A percentile compares a stretch with the other conserved stretches of the same genome.
Conservation (phyloP, 1,140 invertebrate genomes). For the Zaprionus nigranus region DNA sequence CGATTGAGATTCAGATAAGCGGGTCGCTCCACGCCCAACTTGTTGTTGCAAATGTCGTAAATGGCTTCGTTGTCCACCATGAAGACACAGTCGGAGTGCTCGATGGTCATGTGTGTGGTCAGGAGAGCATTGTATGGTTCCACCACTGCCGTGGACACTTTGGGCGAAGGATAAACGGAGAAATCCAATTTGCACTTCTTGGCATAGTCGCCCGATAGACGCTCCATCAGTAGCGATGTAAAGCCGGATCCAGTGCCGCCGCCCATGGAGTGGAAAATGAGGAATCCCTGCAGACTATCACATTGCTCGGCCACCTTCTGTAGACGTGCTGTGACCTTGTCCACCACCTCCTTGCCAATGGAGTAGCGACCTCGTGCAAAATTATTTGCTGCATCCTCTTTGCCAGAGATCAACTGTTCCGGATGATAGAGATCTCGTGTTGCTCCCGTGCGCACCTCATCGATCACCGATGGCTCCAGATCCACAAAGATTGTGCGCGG, state of each 20-base stretch:
- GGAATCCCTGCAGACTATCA: constrained; percentile 91
- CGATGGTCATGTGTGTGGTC: constrained; percentile 91
- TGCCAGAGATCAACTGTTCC: constrained; percentile 90
- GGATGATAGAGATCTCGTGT: constrained; percentile 89
- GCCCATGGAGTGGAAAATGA: constrained; percentile 93
- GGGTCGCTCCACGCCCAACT: constrained; percentile 89
- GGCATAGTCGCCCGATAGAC: constrained; percentile 87
- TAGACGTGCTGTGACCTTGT: constrained; percentile 89
- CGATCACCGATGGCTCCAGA: constrained; percentile 85
- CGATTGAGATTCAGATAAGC: constrained; percentile 91
- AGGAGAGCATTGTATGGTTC: constrained; percentile 94
- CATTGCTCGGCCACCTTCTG: constrained; percentile 92
- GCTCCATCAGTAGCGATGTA: constrained; percentile 88
- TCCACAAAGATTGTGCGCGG: constrained; percentile 86
- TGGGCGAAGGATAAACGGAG: constrained; percentile 90
- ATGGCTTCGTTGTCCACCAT: constrained; percentile 95
- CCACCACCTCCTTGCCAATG: constrained; percentile 91
- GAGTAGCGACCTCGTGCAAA: constrained; percentile 92
- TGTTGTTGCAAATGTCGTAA: constrained; percentile 91
- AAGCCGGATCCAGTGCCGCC: constrained; percentile 92
- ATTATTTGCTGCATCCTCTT: constrained; percentile 93
- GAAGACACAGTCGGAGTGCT: constrained; percentile 92
- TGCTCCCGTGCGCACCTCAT: constrained; percentile 88
- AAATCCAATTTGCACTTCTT: constrained; percentile 90
- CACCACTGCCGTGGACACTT: constrained; percentile 92